These are phyloP conservation scores for Chelon auratus DNA, from an alignment of 2,797 vertebrate species.

Conservation along the genomic window DNA sequence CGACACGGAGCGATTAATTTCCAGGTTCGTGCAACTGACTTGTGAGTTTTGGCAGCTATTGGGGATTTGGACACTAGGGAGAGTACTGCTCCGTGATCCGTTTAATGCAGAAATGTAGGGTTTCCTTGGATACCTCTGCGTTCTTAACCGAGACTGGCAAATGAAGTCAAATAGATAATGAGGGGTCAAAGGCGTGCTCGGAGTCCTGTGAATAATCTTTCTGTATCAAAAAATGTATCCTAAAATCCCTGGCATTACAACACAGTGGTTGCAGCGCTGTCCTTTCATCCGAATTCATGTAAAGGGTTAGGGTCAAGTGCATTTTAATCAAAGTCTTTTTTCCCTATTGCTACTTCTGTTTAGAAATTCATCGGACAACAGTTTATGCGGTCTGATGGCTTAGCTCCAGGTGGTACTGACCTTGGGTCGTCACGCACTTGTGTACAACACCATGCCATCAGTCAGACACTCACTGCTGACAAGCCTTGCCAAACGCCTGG, in stretches of 20 bases:
- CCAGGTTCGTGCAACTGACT: constrained; percentile 33
- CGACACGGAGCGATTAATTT: constrained; percentile 47
- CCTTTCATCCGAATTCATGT: constrained; percentile 5
- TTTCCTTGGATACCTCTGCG: constrained; percentile 24
- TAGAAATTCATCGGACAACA: background rate
- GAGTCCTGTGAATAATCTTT: constrained; percentile 1
- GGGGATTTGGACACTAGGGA: constrained; percentile 47
- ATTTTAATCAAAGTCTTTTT: constrained; percentile 1
- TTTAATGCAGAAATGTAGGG: constrained; percentile 14
- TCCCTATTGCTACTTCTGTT: background rate
- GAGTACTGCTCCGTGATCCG: constrained; percentile 16
- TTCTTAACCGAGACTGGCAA: constrained; percentile 16
- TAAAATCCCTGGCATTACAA: background rate
- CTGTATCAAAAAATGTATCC: too few relatives aligned
- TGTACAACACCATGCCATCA: constrained; percentile 44
- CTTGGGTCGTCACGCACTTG: constrained; percentile 47
- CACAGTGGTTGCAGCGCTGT: background rate
- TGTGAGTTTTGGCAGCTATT: constrained; percentile 57
- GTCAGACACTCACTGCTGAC: constrained; percentile 52
- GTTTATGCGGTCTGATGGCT: constrained; percentile 34
- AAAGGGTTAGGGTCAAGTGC: background rate
- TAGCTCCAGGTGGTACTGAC: constrained; percentile 47
- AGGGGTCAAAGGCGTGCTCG: background rate
- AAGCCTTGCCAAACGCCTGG: constrained; percentile 59
- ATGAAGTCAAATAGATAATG: background rate